These are phyloP conservation scores for Drosophila burlai DNA, from an alignment of 1,140 invertebrate genomes.

Conservation along the genomic window DNA sequence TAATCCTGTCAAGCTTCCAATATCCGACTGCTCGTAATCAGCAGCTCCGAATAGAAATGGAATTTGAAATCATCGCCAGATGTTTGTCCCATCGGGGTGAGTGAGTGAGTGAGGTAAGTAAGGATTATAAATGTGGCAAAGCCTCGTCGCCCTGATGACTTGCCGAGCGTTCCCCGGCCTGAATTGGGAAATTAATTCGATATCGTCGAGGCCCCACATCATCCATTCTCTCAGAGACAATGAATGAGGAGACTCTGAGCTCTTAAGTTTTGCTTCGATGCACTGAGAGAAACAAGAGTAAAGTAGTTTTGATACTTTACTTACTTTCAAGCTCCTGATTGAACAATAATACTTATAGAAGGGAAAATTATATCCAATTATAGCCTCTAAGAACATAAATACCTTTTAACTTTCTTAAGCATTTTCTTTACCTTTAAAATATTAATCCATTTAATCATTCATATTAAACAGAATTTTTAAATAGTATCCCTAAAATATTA, in stretches of 20 bases:
- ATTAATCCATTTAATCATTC: too few relatives aligned
- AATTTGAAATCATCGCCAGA: constrained; percentile 50
- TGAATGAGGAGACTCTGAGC: background rate
- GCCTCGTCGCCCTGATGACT: background rate
- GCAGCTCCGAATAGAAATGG: constrained; percentile 35
- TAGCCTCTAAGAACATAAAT: too few relatives aligned
- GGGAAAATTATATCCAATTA: too few relatives aligned
- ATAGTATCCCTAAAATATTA: too few relatives aligned
- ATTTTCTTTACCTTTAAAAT: too few relatives aligned
- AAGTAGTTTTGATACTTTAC: background rate
- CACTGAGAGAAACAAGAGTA: background rate
- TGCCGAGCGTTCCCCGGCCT: background rate
- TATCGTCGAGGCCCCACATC: background rate
- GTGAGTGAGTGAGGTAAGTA: background rate
- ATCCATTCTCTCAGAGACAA: constrained; percentile 8
- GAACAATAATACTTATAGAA: too few relatives aligned
- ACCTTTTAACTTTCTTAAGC: too few relatives aligned
- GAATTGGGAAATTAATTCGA: background rate
- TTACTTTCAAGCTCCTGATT: too few relatives aligned
- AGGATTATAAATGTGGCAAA: constrained; percentile 11
- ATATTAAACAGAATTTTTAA: too few relatives aligned
- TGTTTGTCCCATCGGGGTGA: background rate
- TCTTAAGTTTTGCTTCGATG: background rate
- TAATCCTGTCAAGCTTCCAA: constrained; percentile 1
- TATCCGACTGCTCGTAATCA: constrained; percentile 40